phyloP scores from a whole-genome alignment of 2,888 invertebrate genomes.

The Salpingus planirostris region DNA sequence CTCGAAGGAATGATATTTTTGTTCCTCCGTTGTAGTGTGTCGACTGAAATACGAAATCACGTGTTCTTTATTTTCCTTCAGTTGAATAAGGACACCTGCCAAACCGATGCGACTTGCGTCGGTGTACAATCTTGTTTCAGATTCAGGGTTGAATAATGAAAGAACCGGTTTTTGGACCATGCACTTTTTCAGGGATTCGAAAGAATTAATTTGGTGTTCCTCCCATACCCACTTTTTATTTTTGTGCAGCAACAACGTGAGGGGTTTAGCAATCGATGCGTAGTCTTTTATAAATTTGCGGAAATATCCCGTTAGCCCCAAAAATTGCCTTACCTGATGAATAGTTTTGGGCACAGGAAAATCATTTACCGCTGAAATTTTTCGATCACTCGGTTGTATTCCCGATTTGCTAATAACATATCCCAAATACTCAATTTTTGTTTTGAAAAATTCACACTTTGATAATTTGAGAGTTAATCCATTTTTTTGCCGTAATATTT shows the following conservation, averaged over 20 bases:
- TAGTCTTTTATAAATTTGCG: conserved; percentile 20
- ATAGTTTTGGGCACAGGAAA: conserved; percentile 19
- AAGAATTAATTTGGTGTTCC: conserved; percentile 5
- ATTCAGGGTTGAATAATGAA: conserved; percentile 5
- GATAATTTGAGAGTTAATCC: conserved; percentile 10
- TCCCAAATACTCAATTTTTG: conserved; percentile 11
- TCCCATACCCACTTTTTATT: conserved; percentile 8
- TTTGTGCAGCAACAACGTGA: conserved; percentile 10
- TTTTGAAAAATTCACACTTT: conserved; percentile 12
- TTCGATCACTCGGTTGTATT: conserved; percentile 5
- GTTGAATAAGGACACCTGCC: conserved; percentile 8
- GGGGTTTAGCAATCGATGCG: conserved; percentile 13
- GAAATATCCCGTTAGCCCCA: conserved; percentile 24
- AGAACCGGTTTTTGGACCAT: conserved; percentile 7
- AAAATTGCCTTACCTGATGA: conserved; percentile 20
- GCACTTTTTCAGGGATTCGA: conserved; percentile 4
- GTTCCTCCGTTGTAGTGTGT: conserved; percentile 19
- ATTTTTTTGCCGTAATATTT: conserved; percentile 3
- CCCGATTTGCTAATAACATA: conserved; percentile 6
- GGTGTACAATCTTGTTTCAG: conserved; percentile 8
- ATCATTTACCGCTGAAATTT: conserved; percentile 6
- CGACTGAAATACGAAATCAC: conserved; percentile 25
- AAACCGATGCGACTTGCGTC: conserved; percentile 11
- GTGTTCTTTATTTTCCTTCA: conserved; percentile 10
- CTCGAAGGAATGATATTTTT: conserved; percentile 15